Base-by-base conservation (phyloP, 92 coral and sea anemone genomes). In the Nematostella vectensis region DNA sequence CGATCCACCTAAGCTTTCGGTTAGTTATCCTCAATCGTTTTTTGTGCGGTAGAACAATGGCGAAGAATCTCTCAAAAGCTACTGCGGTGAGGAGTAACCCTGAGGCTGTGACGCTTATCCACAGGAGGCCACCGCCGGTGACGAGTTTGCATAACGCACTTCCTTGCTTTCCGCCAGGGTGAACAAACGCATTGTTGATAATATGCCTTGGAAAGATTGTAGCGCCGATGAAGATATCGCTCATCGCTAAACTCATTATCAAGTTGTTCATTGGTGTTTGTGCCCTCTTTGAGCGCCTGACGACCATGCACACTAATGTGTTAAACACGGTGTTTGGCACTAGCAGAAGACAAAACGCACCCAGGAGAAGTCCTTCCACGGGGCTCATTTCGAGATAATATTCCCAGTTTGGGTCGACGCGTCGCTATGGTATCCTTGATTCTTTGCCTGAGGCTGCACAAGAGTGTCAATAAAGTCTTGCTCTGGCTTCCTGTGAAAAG, bases 131-230 rank as follows among this genome's bases (percentile, higher is more conserved):
- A 16, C 93, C 79, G 1, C 93, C 85, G 1, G 82, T 77, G 3
- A 83, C 16, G 23, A 83, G 73, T 55, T 72, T 83, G 62, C 85
- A 83, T 0, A 83, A 20, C 40, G 52, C 72, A 54, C 69, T 66
- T 0, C 93, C 82, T 0, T 63, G 13, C 13, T 26, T 28, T 0
- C 81, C 85, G 2, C 11, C 22, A 0, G 93, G 82, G 17, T 77
- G 85, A 1, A 21, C 67, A 37, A 83, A 83, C 8, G 59, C 55
- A 8, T 21, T 45, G 53, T 55, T 53, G 0, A 72, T 23, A 30
- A 67, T 77, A 45, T 83, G 93, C 1, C 85, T 63, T 1, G 93
- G 93, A n/a, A 83, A 47, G 20, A 79, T 67, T 22, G 64, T 77
- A 20, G 65, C 25, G 9, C 74, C 93, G 29, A 72, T 73, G 1